Base-by-base conservation (phyloP, 2,113 vertebrate genomes). In the Protobothrops flavoviridis region DNA sequence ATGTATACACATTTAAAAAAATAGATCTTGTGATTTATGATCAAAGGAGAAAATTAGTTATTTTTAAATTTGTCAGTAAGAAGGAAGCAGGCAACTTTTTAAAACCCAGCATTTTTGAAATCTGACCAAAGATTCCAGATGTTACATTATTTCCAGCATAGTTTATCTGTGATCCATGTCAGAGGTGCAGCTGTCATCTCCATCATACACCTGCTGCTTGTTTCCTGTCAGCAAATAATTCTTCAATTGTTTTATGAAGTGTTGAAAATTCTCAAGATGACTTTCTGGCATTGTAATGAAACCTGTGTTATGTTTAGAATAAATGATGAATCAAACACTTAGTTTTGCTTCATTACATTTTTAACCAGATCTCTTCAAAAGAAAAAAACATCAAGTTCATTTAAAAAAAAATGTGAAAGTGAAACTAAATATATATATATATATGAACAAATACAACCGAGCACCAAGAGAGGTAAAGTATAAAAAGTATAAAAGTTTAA, bases 71-170 rank as follows among this genome's bases (percentile, higher is more conserved):
- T 94, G 95, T 96, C 93, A 96, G 23, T 93, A 90, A 94, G 95
- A 95, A 90, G 0, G 91, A 93, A 95, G 89, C 61, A 94, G 92
- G 87, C 50, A 94, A 87, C 33, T 69, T 85, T 57, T 93, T 89
- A 93, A 90, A 92, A 96, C 96, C 95, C 95, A 97, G 89, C 92
- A 43, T 96, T 93, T 92, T 97, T 97, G 97, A 97, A 97, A 95
- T 93, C 69, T 94, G 94, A 97, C 97, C 96, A 97, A 97, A 94
- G 55, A 55, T 94, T 97, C 97, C 98, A 98, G 97, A 97, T 98
- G 97, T 98, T 97, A 86, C 91, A 93, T 74, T 24, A 17, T 87
- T 96, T 96, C 74, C 94, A 88, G 33, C 95, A 90, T 92, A 96
- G 92, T 95, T 96, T 94, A 81, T 96, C 96, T 96, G 94, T 97